phyloP scores from a whole-genome alignment of 2,113 vertebrate species.

The Platysternon megacephalum region DNA sequence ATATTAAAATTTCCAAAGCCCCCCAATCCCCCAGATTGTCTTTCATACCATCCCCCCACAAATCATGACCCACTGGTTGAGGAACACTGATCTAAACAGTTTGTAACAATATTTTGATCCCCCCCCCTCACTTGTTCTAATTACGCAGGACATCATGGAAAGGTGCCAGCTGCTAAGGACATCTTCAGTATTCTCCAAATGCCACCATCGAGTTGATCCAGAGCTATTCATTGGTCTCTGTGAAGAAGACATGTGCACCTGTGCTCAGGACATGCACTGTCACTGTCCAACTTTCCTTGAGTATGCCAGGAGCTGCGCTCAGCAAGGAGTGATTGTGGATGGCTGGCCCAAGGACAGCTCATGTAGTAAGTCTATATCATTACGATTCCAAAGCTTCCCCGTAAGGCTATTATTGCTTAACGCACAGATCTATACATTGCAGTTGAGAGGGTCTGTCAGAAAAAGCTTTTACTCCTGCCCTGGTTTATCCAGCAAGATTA shows the following conservation, averaged over 20 bases:
- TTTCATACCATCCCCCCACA: background rate
- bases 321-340: constrained; percentile 79
- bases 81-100: background rate
- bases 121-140: background rate
- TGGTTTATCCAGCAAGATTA: background rate
- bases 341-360: constrained; percentile 84
- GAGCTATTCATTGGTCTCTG: constrained; percentile 87
- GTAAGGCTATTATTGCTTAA: background rate
- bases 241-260: constrained; percentile 86
- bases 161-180: constrained; percentile 86
- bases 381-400: background rate
- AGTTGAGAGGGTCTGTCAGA: constrained; percentile 1
- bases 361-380: constrained; percentile 85
- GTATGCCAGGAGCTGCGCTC: constrained; percentile 87
- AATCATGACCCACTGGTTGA: background rate
- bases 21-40: background rate
- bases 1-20: background rate
- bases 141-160: constrained; percentile 79
- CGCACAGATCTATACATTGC: background rate
- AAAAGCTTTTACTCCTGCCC: background rate
- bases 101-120: background rate
- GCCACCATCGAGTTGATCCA: constrained; percentile 86
- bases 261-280: constrained; percentile 74
- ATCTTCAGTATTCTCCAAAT: constrained; percentile 84
- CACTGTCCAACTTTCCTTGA: constrained; percentile 88